Percentiles rank a stretch among this genome's conserved stretches.
phyloP scores from a whole-genome alignment of 2,113 vertebrate species.

The Pomatostomus ruficeps region DNA sequence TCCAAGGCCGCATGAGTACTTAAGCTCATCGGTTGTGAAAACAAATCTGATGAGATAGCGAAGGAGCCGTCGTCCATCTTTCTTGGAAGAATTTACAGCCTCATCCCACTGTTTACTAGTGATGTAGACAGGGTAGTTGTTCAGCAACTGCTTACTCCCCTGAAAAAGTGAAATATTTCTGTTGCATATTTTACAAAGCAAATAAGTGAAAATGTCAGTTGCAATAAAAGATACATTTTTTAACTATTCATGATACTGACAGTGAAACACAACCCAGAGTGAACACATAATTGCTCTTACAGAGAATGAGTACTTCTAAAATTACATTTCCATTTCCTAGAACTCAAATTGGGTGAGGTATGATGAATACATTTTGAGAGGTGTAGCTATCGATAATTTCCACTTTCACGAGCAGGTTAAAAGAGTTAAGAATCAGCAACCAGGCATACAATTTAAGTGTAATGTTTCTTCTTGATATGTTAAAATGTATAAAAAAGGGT shows the following conservation, averaged over 20 bases:
- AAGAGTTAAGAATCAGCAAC: constrained; percentile 66
- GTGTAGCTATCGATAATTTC: constrained; percentile 64
- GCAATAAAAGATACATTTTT: constrained; percentile 32
- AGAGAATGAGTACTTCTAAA: constrained; percentile 61
- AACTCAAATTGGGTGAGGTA: constrained; percentile 56
- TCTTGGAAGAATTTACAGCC: constrained; percentile 98
- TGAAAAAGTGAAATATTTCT: constrained; percentile 67
- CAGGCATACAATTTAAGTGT: constrained; percentile 65
- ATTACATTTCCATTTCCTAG: constrained; percentile 69
- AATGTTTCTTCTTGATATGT: constrained; percentile 62
- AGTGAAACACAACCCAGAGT: constrained; percentile 16
- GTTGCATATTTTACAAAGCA: constrained; percentile 38
- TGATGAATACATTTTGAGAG: constrained; percentile 49
- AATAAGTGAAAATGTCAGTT: constrained; percentile 28
- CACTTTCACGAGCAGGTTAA: constrained; percentile 65
- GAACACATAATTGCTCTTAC: constrained; percentile 47
- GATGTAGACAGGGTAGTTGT: constrained; percentile 99
- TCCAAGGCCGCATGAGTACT: constrained; percentile 98
- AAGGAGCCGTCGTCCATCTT: constrained; percentile 92
- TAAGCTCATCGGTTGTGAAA: constrained; percentile 98
- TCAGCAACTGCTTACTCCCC: constrained; percentile 97
- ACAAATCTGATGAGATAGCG: constrained; percentile 98
- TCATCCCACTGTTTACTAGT: constrained; percentile 99
- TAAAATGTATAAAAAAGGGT: constrained; percentile 67
- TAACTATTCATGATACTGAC: constrained; percentile 10